phyloP scores from a whole-genome alignment of 2,888 invertebrate genomes.

The Rutpela maculata region DNA sequence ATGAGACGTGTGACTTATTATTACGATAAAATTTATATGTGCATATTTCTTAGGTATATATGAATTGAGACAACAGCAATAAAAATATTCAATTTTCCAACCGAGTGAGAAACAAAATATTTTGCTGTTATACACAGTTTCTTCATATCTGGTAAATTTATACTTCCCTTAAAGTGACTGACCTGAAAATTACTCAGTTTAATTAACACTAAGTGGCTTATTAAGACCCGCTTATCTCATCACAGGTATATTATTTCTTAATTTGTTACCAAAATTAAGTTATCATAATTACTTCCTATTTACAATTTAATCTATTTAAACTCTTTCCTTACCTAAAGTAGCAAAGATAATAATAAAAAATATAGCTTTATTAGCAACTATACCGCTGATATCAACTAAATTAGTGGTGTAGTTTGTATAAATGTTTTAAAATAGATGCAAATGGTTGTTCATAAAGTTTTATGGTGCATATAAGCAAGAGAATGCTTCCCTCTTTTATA shows the following conservation, averaged over 20 bases:
- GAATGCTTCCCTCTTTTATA: not conserved
- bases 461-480: not conserved
- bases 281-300: constrained; percentile 13
- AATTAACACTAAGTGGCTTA: constrained; percentile 1
- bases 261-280: constrained; percentile 20
- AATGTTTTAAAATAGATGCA: not conserved
- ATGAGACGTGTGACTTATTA: no score
- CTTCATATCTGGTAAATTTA: not conserved
- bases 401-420: not conserved
- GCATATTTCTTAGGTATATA: no score
- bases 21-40: no score
- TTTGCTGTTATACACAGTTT: not conserved
- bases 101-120: no score
- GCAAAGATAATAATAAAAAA: not conserved
- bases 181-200: constrained; percentile 8
- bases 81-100: no score
- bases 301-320: constrained; percentile 1
- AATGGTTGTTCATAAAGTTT: not conserved
- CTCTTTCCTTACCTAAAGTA: not conserved
- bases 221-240: not conserved
- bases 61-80: no score
- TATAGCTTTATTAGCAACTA: not conserved
- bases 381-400: not conserved
- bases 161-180: constrained; percentile 13
- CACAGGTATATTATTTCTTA: constrained; percentile 2